These are phyloP conservation scores for Galaxea fascicularis DNA, from an alignment of 92 coral and sea anemone species.

Conservation along the genomic window DNA sequence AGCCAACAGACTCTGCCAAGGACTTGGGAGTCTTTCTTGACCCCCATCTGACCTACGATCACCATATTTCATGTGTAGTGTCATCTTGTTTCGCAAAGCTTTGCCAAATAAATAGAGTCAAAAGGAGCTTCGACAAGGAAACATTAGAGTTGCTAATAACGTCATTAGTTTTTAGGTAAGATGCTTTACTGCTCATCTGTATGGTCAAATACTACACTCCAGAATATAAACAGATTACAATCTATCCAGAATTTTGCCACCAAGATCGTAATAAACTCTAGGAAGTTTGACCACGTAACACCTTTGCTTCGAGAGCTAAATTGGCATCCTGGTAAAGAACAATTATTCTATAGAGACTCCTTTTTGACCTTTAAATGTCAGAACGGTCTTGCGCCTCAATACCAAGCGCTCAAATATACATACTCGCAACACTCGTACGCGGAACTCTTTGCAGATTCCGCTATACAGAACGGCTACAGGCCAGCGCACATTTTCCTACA, in stretches of 20 bases:
- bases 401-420: constrained; percentile 49
- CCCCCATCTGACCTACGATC: constrained; percentile 49
- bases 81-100: constrained; percentile 55
- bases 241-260: constrained; percentile 34
- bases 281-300: constrained; percentile 23
- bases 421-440: constrained; percentile 31
- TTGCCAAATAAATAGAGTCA: constrained; percentile 60
- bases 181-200: constrained; percentile 56
- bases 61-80: constrained; percentile 6
- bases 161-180: constrained; percentile 58
- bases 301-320: constrained; percentile 17
- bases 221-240: constrained; percentile 51
- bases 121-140: constrained; percentile 25
- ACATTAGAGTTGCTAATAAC: constrained; percentile 35
- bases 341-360: constrained; percentile 37
- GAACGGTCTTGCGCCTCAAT: constrained; percentile 45
- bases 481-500: constrained; percentile 46
- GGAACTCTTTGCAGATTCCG: constrained; percentile 37
- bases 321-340: constrained; percentile 46
- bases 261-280: background rate
- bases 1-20: constrained; percentile 42
- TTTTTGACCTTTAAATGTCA: constrained; percentile 40
- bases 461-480: constrained; percentile 41
- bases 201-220: constrained; percentile 47
- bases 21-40: constrained; percentile 59